These are phyloP conservation scores for Aplocera efformata DNA, from an alignment of 2,888 invertebrate genomes.

Conservation along the genomic window DNA sequence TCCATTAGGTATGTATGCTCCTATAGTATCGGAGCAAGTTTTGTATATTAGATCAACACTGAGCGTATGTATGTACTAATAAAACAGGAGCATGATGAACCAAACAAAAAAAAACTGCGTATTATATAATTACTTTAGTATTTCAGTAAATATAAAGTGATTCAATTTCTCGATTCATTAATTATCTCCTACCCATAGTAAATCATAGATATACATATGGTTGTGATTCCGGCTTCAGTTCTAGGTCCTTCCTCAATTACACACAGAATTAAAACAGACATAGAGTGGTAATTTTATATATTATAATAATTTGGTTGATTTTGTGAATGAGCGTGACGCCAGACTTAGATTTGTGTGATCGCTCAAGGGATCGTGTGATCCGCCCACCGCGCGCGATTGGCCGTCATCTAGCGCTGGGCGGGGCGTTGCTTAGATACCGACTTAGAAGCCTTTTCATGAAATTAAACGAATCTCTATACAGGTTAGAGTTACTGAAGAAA, in stretches of 20 bases:
- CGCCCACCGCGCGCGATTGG: constrained; percentile 72
- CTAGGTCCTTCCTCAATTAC: too few relatives aligned
- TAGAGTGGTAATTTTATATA: constrained; percentile 11
- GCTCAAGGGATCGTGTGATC: constrained; percentile 36
- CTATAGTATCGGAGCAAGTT: too few relatives aligned
- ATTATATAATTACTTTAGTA: too few relatives aligned
- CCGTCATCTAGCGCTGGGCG: constrained; percentile 62
- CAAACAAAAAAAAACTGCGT: too few relatives aligned
- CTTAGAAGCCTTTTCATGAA: constrained; percentile 62
- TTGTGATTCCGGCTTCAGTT: too few relatives aligned
- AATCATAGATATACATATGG: too few relatives aligned
- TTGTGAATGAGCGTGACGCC: constrained; percentile 21
- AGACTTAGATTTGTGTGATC: constrained; percentile 61
- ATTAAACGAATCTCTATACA: constrained; percentile 37
- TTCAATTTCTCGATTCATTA: too few relatives aligned
- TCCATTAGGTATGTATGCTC: too few relatives aligned
- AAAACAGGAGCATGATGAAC: too few relatives aligned
- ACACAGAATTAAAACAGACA: background rate
- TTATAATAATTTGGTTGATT: constrained; percentile 17
- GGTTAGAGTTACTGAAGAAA: constrained; percentile 17
- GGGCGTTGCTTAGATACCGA: constrained; percentile 69
- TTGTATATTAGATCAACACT: constrained; percentile 12
- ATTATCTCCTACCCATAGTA: too few relatives aligned
- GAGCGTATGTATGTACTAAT: constrained; percentile 14
- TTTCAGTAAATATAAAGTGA: too few relatives aligned